Conservation (phyloP, 2,797 vertebrate genomes). For the Helicolenus hilgendorfi region DNA sequence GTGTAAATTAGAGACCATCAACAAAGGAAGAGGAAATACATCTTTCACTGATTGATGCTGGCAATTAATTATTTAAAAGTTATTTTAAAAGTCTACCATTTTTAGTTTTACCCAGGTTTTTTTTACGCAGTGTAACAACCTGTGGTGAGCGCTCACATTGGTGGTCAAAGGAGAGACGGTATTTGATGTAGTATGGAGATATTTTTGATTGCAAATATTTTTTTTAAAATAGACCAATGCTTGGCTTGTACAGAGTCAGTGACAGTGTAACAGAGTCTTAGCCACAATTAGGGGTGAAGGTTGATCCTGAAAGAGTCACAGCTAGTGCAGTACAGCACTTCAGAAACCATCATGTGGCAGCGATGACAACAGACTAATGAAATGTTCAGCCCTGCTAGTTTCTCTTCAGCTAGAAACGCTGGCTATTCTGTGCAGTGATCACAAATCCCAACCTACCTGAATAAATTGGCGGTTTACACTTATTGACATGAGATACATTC, state of each 20-base stretch:
- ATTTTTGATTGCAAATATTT: not conserved
- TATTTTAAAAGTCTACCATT: constrained; percentile 37
- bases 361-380: not conserved
- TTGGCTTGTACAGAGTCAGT: not conserved
- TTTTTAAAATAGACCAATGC: not conserved
- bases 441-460: not conserved
- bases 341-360: not conserved
- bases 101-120: constrained; percentile 13
- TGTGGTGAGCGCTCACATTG: not conserved
- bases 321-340: not conserved
- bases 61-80: constrained; percentile 56
- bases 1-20: constrained; percentile 83
- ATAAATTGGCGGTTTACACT: not conserved
- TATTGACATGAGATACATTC: not conserved
- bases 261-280: not conserved
- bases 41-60: constrained; percentile 57
- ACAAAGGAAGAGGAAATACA: constrained; percentile 72
- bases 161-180: not conserved
- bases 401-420: not conserved
- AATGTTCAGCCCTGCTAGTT: not conserved
- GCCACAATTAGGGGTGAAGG: not conserved
- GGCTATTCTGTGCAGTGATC: not conserved
- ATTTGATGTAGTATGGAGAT: not conserved
- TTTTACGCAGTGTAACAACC: constrained; percentile 20
- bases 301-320: not conserved